These are phyloP conservation scores for Magallana nippona DNA, from an alignment of 2,888 invertebrate genomes.

Conservation along the genomic window DNA sequence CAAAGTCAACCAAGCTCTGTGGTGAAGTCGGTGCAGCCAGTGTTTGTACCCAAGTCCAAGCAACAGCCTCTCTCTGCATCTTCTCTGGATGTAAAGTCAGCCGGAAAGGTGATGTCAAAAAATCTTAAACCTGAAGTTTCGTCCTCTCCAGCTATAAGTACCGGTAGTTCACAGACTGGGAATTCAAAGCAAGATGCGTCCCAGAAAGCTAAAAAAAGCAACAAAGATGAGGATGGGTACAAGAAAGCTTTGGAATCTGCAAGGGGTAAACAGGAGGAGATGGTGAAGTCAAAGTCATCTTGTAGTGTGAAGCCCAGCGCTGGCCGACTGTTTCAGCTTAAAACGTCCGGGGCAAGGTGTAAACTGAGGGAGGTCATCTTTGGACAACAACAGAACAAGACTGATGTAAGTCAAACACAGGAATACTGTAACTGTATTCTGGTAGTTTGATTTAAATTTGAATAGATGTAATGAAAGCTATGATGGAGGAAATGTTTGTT, in stretches of 20 bases:
- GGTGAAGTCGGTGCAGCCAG: conserved; percentile 40
- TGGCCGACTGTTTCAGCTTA: conserved; percentile 62
- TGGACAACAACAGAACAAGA: not conserved
- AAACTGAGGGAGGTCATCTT: conserved; percentile 55
- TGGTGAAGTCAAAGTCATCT: conserved; percentile 58
- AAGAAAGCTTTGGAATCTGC: conserved; percentile 57
- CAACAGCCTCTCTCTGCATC: not conserved
- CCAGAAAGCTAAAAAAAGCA: not conserved
- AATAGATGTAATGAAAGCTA: too few species aligned
- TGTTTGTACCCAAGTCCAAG: conserved; percentile 47
- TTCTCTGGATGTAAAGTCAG: too few species aligned
- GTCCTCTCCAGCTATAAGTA: not conserved
- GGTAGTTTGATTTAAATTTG: too few species aligned
- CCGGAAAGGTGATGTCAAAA: too few species aligned
- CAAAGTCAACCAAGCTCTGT: not conserved
- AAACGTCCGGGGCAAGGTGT: conserved; percentile 47
- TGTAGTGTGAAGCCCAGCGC: conserved; percentile 59
- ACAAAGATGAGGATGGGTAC: not conserved
- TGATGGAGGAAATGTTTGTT: too few species aligned
- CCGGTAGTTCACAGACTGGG: not conserved
- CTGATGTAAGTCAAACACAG: not conserved
- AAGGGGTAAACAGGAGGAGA: conserved; percentile 63
- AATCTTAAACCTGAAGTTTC: too few species aligned
- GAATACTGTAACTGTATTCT: not conserved
- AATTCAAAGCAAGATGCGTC: not conserved